These are phyloP conservation scores for Dascillus cervinus DNA, from an alignment of 2,888 invertebrate species.

Conservation along the genomic window DNA sequence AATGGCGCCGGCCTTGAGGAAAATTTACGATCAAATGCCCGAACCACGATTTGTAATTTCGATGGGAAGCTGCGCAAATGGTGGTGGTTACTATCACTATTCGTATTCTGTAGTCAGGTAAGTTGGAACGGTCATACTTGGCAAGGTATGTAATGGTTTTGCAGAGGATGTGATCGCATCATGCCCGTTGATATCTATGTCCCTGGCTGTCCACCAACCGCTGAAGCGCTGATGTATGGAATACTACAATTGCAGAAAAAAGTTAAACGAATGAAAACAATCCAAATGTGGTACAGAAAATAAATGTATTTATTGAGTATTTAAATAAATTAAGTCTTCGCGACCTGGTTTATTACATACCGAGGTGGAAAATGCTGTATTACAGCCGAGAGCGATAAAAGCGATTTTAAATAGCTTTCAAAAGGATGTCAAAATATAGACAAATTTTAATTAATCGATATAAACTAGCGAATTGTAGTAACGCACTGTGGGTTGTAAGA, in stretches of 20 bases:
- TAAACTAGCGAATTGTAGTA: too few species aligned
- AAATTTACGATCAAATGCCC: slow-evolving; percentile 57
- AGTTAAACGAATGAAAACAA: slow-evolving; percentile 63
- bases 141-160: too few species aligned
- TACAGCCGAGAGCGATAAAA: too few species aligned
- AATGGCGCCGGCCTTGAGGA: slow-evolving; percentile 59
- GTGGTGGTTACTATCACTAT: slow-evolving; percentile 72
- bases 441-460: too few species aligned
- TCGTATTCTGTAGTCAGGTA: slow-evolving; percentile 60
- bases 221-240: slow-evolving; percentile 82
- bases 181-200: slow-evolving; percentile 86
- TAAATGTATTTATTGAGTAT: too few species aligned
- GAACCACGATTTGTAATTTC: slow-evolving; percentile 66
- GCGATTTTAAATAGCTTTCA: too few species aligned
- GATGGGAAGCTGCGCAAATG: slow-evolving; percentile 73
- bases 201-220: slow-evolving; percentile 91
- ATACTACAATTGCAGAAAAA: slow-evolving; percentile 82
- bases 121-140: too few species aligned
- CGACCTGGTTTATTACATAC: too few species aligned
- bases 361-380: too few species aligned
- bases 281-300: slow-evolving; percentile 42
- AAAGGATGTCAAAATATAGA: too few species aligned
- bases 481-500: too few species aligned
- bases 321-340: too few species aligned
- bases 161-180: slow-evolving; percentile 67